Conservation (phyloP, 2,113 vertebrate species). For the Protomyctophum bolini region DNA sequence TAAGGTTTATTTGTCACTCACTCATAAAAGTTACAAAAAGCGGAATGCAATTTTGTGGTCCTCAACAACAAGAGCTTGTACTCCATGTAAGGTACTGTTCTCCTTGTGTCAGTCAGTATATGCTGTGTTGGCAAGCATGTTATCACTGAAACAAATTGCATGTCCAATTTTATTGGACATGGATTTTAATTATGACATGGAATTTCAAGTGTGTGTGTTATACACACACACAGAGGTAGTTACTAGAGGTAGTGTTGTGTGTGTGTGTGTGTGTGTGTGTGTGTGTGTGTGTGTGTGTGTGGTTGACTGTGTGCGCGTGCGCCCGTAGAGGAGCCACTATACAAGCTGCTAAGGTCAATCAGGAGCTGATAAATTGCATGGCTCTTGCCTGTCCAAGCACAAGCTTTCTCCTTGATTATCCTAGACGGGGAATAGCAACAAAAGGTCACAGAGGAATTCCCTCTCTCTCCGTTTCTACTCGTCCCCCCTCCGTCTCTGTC, state of each 20-base stretch:
- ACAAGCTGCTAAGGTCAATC: conserved; percentile 10
- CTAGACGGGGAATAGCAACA: conserved; percentile 21
- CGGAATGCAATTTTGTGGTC: no score
- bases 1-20: no score
- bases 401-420: conserved; percentile 38
- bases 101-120: no score
- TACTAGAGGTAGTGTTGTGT: no score
- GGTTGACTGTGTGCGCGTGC: not conserved
- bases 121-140: not conserved
- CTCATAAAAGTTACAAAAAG: no score
- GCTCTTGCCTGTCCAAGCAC: conserved; percentile 1
- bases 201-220: not conserved
- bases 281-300: conserved; percentile 4
- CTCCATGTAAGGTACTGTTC: no score
- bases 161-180: no score
- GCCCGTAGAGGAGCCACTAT: not conserved
- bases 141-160: conserved; percentile 2
- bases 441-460: conserved; percentile 54
- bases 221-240: no score
- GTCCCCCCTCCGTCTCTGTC: not conserved
- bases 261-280: not conserved
- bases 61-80: no score
- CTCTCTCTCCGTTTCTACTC: not conserved
- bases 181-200: no score
- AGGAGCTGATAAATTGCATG: conserved; percentile 13